phyloP scores from a whole-genome alignment of 2,888 invertebrate species.

The Melanophora roralis region DNA sequence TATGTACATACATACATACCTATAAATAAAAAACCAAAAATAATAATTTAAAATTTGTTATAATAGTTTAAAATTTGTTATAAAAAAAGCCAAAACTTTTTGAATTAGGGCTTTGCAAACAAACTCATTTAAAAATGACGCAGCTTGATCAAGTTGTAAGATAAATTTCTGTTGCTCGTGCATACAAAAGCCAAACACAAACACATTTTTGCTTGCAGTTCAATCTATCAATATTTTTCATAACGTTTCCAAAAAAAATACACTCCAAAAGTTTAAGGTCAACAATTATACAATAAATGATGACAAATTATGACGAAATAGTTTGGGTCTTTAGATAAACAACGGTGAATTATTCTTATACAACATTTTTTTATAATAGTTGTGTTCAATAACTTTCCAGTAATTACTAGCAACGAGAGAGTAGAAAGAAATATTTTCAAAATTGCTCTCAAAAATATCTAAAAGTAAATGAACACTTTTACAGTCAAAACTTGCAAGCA shows the following conservation, averaged over 20 bases:
- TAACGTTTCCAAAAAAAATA: background rate
- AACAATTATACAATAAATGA: conserved; percentile 11
- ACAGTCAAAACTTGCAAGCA: no score
- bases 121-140: conserved; percentile 12
- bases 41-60: background rate
- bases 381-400: no score
- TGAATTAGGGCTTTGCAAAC: conserved; percentile 15
- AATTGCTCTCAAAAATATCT: no score
- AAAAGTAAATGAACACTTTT: no score
- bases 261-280: conserved; percentile 53
- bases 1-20: no score
- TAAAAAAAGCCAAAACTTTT: conserved; percentile 4
- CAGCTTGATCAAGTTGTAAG: background rate
- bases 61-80: background rate
- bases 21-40: no score
- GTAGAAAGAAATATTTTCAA: no score
- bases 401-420: no score
- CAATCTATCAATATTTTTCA: conserved; percentile 36
- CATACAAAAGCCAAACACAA: background rate
- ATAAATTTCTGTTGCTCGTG: conserved; percentile 2
- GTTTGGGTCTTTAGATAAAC: conserved; percentile 10
- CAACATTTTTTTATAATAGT: no score
- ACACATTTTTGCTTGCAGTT: conserved; percentile 12
- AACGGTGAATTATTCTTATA: background rate
- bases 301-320: conserved; percentile 10